These are phyloP conservation scores for Encarsia formosa DNA, from an alignment of 2,888 invertebrate species.

Conservation along the genomic window DNA sequence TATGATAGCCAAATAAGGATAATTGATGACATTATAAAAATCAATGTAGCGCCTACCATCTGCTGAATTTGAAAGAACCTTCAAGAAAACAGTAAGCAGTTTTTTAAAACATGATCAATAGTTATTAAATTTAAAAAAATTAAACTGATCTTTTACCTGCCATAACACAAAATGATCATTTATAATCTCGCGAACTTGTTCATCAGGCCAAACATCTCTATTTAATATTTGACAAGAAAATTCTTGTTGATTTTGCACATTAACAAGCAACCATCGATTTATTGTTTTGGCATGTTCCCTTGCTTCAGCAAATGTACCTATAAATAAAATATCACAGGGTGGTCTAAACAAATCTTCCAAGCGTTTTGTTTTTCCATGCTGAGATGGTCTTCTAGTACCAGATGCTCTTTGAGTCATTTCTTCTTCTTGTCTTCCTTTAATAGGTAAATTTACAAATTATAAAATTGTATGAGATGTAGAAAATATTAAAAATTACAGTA, in stretches of 20 bases:
- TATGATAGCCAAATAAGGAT: slow-evolving; percentile 64
- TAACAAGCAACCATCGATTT: slow-evolving; percentile 67
- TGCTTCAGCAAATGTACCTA: slow-evolving; percentile 60
- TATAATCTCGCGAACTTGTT: slow-evolving; percentile 59
- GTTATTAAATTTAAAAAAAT: too few relatives aligned
- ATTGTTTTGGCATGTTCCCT: slow-evolving; percentile 56
- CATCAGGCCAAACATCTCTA: slow-evolving; percentile 67
- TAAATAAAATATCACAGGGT: slow-evolving; percentile 63
- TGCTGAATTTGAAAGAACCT: slow-evolving; percentile 51
- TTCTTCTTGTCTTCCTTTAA: slow-evolving; percentile 45
- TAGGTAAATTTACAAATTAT: too few relatives aligned
- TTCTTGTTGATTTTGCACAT: slow-evolving; percentile 65
- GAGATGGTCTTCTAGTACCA: slow-evolving; percentile 37
- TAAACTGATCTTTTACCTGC: too few relatives aligned
- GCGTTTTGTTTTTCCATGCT: slow-evolving; percentile 51
- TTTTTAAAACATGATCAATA: too few relatives aligned
- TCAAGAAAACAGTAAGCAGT: slow-evolving; percentile 12
- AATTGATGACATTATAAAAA: slow-evolving; percentile 60
- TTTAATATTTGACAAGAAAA: slow-evolving; percentile 68
- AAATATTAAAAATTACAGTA: too few relatives aligned
- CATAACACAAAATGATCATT: slow-evolving; percentile 65
- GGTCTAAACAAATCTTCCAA: slow-evolving; percentile 67
- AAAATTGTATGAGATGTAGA: too few relatives aligned
- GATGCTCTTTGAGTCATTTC: slow-evolving; percentile 45
- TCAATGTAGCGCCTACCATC: slow-evolving; percentile 63